Conservation (phyloP, 2,113 vertebrate species). For the Chaenocephalus aceratus region DNA sequence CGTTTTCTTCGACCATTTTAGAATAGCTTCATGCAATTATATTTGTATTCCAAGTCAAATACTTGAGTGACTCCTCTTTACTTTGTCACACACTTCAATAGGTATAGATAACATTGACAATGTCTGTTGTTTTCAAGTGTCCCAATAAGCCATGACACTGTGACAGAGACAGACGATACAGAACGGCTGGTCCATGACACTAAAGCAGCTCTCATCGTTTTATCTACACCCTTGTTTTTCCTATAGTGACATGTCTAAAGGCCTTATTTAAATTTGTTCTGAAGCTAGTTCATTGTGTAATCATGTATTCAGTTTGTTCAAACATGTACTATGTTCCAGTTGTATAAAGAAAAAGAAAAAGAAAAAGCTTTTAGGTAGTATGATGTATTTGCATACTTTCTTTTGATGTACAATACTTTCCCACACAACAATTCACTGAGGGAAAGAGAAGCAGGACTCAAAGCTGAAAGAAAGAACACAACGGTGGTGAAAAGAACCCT, state of each 20-base stretch:
- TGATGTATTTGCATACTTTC: no score
- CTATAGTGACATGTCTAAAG: neutral
- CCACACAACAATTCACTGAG: neutral
- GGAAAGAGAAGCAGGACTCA: neutral
- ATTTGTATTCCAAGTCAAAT: neutral
- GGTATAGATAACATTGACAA: neutral
- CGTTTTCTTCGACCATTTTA: neutral
- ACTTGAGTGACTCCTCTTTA: no score
- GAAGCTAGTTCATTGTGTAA: neutral
- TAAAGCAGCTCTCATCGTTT: neutral
- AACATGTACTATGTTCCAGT: neutral
- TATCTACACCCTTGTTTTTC: neutral
- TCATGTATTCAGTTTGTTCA: neutral
- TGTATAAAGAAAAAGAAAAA: neutral
- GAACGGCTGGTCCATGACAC: neutral
- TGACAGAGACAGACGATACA: neutral
- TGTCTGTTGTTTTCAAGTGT: neutral
- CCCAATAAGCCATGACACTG: neutral
- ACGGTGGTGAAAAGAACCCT: neutral
- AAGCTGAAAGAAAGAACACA: neutral
- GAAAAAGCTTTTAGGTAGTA: neutral
- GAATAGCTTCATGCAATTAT: neutral
- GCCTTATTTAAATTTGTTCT: neutral
- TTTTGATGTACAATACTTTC: no score
- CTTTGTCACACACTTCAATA: neutral